Conservation (phyloP, 2,888 invertebrate species). For the Strigamia transsilvanica region DNA sequence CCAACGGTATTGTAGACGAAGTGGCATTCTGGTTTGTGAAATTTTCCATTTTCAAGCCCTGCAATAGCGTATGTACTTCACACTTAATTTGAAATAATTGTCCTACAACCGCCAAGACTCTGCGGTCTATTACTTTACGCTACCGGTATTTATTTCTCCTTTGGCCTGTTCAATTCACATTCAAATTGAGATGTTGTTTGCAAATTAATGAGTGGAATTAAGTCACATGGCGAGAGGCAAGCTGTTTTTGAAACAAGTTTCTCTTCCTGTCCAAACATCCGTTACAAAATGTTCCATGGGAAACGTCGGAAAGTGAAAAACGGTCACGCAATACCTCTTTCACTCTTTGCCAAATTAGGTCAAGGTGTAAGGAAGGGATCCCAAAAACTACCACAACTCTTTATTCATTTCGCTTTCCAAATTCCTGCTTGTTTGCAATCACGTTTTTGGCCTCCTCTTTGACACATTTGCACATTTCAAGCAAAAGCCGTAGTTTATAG, state of each 20-base stretch:
- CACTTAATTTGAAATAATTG: too few species aligned
- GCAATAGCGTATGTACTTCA: too few species aligned
- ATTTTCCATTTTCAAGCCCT: too few species aligned
- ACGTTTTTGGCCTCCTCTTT: neutral
- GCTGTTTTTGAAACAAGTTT: neutral
- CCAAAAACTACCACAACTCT: conserved; percentile 22
- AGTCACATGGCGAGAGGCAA: neutral
- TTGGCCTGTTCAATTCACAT: neutral
- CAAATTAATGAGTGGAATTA: neutral
- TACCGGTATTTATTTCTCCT: neutral
- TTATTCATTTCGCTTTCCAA: neutral
- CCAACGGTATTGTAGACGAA: too few species aligned
- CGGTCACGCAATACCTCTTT: conserved; percentile 40
- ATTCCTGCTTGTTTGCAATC: neutral
- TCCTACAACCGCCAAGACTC: too few species aligned
- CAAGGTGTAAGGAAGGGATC: conserved; percentile 45
- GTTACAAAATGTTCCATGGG: conserved; percentile 28
- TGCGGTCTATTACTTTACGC: too few species aligned
- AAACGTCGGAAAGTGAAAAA: neutral
- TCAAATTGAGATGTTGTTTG: neutral
- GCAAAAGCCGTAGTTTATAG: neutral
- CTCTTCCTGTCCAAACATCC: conserved; percentile 33
- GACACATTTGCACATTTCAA: conserved; percentile 16
- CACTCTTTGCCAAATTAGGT: conserved; percentile 18
- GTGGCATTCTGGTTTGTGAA: too few species aligned